Evolutionary conservation across 1,140 invertebrate genomes (phyloP).

Genomic region (Zophobas morio): DNA sequence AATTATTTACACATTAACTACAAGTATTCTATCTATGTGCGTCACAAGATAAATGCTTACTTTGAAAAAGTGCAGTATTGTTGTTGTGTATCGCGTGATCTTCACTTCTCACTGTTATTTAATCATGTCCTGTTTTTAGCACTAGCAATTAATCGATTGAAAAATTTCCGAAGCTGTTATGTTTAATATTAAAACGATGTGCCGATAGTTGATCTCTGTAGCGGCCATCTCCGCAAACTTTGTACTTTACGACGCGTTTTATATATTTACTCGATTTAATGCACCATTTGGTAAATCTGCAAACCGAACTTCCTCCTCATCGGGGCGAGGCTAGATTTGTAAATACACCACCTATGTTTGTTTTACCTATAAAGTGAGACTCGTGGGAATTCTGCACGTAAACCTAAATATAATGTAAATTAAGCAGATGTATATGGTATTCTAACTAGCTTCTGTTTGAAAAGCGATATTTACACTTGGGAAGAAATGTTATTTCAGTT

Average conservation of each 20-base stretch:
- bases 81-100: no score
- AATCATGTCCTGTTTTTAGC: no score
- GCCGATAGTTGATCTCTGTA: no score
- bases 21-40: no score
- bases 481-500: constrained; percentile 42
- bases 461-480: constrained; percentile 43
- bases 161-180: no score
- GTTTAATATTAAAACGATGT: no score
- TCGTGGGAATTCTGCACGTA: constrained; percentile 47
- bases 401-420: constrained; percentile 49
- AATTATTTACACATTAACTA: no score
- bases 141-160: no score
- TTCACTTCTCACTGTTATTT: no score
- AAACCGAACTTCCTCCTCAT: constrained; percentile 38
- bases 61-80: no score
- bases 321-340: constrained; percentile 23
- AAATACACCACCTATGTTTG: constrained; percentile 45
- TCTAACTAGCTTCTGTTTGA: constrained; percentile 48
- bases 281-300: constrained; percentile 40
- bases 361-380: constrained; percentile 47
- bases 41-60: no score
- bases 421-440: constrained; percentile 38
- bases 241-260: constrained; percentile 11
- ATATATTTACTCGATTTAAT: constrained; percentile 14
- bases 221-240: no score